phyloP scores from a whole-genome alignment of 2,888 invertebrate species.

The Pheosia tremula region DNA sequence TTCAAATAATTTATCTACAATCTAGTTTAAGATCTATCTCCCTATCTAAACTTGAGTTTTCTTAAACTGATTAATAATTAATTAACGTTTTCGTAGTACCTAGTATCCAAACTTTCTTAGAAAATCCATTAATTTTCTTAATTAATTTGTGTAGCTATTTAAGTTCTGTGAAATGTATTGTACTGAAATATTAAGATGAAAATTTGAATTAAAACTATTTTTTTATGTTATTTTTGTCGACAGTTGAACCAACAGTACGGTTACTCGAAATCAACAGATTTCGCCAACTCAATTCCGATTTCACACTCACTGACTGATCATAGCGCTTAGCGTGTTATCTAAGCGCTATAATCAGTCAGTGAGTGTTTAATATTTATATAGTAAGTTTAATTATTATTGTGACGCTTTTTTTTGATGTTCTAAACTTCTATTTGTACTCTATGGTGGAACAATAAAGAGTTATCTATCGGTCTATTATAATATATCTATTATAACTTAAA shows the following conservation, averaged over 20 bases:
- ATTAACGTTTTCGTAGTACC: conserved; percentile 8
- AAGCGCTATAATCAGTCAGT: no score
- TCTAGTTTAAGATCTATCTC: no score
- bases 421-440: background rate
- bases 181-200: background rate
- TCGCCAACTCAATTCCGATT: conserved; percentile 33
- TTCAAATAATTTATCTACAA: no score
- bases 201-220: background rate
- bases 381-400: no score
- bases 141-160: conserved; percentile 13
- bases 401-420: background rate
- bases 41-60: background rate
- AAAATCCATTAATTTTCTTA: conserved; percentile 15
- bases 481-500: no score
- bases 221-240: no score
- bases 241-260: background rate
- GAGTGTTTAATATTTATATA: no score
- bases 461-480: no score
- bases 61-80: conserved; percentile 9
- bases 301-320: conserved; percentile 36
- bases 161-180: conserved; percentile 10
- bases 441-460: background rate
- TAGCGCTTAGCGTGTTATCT: no score
- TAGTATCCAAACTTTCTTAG: background rate
- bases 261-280: conserved; percentile 28